phyloP scores from a whole-genome alignment of 2,888 invertebrate species.

The Tenthredo notha region DNA sequence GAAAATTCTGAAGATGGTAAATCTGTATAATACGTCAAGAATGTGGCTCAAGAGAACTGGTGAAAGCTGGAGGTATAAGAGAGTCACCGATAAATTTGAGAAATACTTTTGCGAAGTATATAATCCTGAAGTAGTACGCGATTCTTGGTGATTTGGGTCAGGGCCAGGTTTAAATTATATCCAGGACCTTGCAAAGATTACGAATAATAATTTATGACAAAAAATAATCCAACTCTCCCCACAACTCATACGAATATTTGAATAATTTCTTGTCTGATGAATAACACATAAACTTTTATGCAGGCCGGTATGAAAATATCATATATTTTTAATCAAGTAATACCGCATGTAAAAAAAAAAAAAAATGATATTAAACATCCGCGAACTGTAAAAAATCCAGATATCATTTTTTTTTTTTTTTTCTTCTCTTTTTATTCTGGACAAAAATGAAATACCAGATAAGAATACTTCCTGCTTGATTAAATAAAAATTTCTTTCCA shows the following conservation, averaged over 20 bases:
- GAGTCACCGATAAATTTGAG: conserved; percentile 44
- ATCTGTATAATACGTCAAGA: conserved; percentile 12
- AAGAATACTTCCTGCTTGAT: not conserved
- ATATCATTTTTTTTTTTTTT: not conserved
- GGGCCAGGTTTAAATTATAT: conserved; percentile 32
- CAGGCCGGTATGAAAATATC: not conserved
- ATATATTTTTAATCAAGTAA: not conserved
- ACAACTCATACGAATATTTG: not conserved
- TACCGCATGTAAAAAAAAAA: not conserved
- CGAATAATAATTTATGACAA: not conserved
- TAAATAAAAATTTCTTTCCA: conserved; percentile 34
- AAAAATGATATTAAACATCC: not conserved
- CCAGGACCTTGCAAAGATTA: conserved; percentile 40
- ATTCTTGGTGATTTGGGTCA: conserved; percentile 36
- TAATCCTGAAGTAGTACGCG: conserved; percentile 39
- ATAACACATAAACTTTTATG: not conserved
- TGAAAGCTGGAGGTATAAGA: conserved; percentile 29
- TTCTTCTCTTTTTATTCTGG: not conserved
- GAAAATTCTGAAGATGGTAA: not conserved
- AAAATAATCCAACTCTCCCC: not conserved
- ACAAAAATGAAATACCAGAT: not conserved
- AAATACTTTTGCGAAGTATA: conserved; percentile 23
- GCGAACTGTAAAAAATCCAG: not conserved
- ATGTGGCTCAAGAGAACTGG: conserved; percentile 33
- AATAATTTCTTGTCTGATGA: conserved; percentile 4